Conservation (phyloP, 2,888 invertebrate species). For the Cataglyphis cursor region DNA sequence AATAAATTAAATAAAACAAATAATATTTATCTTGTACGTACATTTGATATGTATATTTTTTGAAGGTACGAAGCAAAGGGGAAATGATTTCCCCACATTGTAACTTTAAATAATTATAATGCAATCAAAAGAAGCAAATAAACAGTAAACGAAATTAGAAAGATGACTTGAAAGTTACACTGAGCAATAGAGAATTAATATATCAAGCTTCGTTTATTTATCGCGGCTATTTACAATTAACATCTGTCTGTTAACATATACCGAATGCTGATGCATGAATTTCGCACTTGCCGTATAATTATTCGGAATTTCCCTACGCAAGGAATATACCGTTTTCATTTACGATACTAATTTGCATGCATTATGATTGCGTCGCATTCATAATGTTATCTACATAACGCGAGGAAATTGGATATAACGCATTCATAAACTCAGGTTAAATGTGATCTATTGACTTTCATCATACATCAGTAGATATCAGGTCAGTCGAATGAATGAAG, state of each 20-base stretch:
- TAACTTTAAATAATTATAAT: neutral
- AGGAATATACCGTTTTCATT: slow-evolving; percentile 48
- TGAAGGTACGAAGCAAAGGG: neutral
- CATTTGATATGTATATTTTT: neutral
- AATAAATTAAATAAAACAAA: neutral
- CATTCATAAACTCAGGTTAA: slow-evolving; percentile 42
- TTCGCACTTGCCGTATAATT: slow-evolving; percentile 27
- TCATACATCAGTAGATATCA: slow-evolving; percentile 8
- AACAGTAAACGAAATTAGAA: slow-evolving; percentile 12
- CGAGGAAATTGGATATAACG: slow-evolving; percentile 42
- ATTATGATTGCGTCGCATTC: slow-evolving; percentile 42
- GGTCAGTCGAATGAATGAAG: neutral
- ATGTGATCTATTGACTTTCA: slow-evolving; percentile 42
- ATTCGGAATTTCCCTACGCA: slow-evolving; percentile 27
- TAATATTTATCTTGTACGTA: neutral
- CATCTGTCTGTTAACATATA: neutral
- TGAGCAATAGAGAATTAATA: neutral
- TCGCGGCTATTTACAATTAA: slow-evolving; percentile 20
- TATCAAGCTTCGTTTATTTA: slow-evolving; percentile 16
- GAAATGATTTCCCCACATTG: neutral
- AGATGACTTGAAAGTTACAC: neutral
- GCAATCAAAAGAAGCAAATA: neutral
- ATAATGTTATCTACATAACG: slow-evolving; percentile 2
- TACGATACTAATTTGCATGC: slow-evolving; percentile 46
- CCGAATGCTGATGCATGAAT: slow-evolving; percentile 40